A percentile compares a stretch with the other conserved stretches of the same genome.
Conservation (phyloP, 2,113 vertebrate species). For the Paralichthys olivaceus region DNA sequence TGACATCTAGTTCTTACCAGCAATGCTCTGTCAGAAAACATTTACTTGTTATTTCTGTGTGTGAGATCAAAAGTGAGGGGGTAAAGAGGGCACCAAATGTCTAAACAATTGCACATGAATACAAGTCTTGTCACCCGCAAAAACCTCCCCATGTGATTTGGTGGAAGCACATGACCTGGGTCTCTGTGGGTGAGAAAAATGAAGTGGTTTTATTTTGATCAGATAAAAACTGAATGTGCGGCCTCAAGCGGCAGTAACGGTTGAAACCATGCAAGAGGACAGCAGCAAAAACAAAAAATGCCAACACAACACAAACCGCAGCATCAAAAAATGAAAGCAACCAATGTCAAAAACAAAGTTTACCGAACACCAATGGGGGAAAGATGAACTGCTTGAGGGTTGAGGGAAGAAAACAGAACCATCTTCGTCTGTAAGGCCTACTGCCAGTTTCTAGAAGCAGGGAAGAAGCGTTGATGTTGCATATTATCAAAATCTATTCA, state of each 20-base stretch:
- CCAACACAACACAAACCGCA: conserved; percentile 1
- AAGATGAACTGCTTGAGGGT: conserved; percentile 11
- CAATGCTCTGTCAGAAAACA: background rate
- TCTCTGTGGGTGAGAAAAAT: conserved; percentile 14
- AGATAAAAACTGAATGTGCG: conserved; percentile 20
- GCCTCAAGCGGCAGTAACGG: background rate
- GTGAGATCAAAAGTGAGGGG: background rate
- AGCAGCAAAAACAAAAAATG: background rate
- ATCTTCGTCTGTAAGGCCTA: background rate
- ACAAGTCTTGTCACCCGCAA: conserved; percentile 7
- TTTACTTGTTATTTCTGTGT: background rate
- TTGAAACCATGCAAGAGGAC: background rate
- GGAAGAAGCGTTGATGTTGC: background rate
- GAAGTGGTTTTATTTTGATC: conserved; percentile 7
- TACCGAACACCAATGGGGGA: background rate
- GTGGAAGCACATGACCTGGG: background rate
- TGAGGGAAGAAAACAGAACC: background rate
- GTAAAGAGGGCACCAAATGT: background rate
- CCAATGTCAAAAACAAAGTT: conserved; percentile 4
- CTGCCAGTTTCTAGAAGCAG: background rate
- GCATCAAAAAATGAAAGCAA: background rate
- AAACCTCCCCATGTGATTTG: conserved; percentile 15
- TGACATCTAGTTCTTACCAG: background rate
- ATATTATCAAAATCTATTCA: background rate
- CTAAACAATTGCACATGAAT: conserved; percentile 1